phyloP scores from a whole-genome alignment of 2,888 invertebrate genomes.

The Molanna angustata region DNA sequence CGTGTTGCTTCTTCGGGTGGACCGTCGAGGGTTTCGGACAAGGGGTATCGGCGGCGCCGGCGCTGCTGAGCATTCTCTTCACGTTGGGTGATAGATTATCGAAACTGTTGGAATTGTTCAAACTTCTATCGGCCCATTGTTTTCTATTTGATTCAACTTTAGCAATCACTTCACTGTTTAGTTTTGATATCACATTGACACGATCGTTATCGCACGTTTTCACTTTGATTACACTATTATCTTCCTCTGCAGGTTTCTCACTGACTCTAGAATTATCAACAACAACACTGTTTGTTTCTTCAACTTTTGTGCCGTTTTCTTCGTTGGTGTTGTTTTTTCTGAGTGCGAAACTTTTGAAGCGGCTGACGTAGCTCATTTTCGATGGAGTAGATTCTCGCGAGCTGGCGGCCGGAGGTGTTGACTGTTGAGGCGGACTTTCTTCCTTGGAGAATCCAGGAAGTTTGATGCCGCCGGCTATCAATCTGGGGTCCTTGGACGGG shows the following conservation, averaged over 20 bases:
- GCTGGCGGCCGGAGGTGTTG: constrained; percentile 1
- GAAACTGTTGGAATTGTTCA: constrained; percentile 45
- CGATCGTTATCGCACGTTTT: constrained; percentile 10
- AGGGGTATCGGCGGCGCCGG: constrained; percentile 40
- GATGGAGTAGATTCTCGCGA: constrained; percentile 13
- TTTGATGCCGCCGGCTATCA: constrained; percentile 47
- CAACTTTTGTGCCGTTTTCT: constrained; percentile 13
- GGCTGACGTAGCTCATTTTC: constrained; percentile 30
- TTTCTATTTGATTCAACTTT: constrained; percentile 32
- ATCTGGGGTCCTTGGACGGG: constrained; percentile 42
- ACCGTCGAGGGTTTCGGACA: constrained; percentile 40
- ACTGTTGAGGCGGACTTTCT: not conserved
- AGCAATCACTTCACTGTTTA: constrained; percentile 31
- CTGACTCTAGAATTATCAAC: constrained; percentile 9
- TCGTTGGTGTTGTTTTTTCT: constrained; percentile 17
- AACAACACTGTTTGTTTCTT: not conserved
- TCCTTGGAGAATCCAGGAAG: constrained; percentile 43
- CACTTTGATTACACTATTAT: constrained; percentile 8
- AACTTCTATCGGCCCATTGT: constrained; percentile 33
- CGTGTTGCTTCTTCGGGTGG: constrained; percentile 40
- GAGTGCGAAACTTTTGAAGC: constrained; percentile 28
- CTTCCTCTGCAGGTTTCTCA: constrained; percentile 14
- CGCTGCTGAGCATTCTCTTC: constrained; percentile 60
- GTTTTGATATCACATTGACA: constrained; percentile 19
- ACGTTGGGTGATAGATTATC: constrained; percentile 60